Conservation (phyloP, 2,888 invertebrate species). For the Plagiodera versicolora region DNA sequence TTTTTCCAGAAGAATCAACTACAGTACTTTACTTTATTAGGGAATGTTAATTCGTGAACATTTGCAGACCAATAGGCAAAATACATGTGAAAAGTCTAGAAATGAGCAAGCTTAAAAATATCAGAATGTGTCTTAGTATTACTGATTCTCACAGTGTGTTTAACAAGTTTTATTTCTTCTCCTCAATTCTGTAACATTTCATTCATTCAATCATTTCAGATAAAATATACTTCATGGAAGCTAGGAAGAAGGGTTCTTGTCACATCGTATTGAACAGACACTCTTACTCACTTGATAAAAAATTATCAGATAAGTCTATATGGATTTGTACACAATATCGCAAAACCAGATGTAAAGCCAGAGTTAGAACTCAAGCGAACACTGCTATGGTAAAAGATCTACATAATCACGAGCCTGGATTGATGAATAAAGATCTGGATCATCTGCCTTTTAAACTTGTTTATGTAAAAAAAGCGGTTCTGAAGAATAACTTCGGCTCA, state of each 20-base stretch:
- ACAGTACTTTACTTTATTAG: too few relatives aligned
- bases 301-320: conserved; percentile 26
- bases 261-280: conserved; percentile 33
- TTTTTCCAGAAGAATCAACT: too few relatives aligned
- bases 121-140: too few relatives aligned
- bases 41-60: too few relatives aligned
- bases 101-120: too few relatives aligned
- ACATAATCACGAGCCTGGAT: conserved; percentile 28
- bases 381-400: conserved; percentile 17
- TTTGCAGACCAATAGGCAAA: too few relatives aligned
- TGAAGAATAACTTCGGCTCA: too few relatives aligned
- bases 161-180: too few relatives aligned
- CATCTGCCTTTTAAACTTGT: conserved; percentile 8
- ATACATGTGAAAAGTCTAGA: too few relatives aligned
- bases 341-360: conserved; percentile 33
- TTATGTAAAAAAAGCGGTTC: not conserved
- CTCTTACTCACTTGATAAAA: conserved; percentile 28
- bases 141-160: too few relatives aligned
- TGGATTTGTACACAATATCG: conserved; percentile 39
- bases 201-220: conserved; percentile 11
- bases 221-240: conserved; percentile 19
- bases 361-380: conserved; percentile 29
- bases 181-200: too few relatives aligned
- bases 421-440: conserved; percentile 3
- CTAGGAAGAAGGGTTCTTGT: conserved; percentile 28